phyloP scores from a whole-genome alignment of 2,113 vertebrate genomes.

The Vidua macroura region DNA sequence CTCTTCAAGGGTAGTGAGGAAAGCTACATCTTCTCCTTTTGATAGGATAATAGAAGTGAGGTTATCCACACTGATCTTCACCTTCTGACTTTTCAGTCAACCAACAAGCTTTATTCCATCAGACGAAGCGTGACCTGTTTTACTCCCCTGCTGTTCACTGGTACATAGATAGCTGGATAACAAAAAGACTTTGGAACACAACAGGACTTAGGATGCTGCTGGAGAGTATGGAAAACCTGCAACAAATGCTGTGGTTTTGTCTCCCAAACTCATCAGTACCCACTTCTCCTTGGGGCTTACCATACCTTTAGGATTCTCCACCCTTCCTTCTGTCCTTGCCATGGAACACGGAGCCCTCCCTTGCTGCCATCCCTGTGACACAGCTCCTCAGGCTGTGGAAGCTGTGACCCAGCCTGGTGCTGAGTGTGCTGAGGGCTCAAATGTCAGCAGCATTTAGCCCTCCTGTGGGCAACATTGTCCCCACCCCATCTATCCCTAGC shows the following conservation, averaged over 20 bases:
- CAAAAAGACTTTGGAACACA: background rate
- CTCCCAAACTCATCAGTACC: background rate
- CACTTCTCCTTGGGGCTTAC: background rate
- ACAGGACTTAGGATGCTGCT: background rate
- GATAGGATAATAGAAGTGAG: background rate
- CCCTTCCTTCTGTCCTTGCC: background rate
- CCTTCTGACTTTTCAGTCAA: background rate
- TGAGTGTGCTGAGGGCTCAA: slow-evolving; percentile 1
- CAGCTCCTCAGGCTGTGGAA: background rate
- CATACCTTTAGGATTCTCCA: background rate
- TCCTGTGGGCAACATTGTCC: slow-evolving; percentile 49
- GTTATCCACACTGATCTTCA: background rate
- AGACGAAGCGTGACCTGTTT: background rate
- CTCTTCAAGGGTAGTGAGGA: background rate
- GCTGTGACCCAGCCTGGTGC: background rate
- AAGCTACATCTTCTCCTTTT: background rate
- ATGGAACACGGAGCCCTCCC: background rate
- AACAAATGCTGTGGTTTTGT: background rate
- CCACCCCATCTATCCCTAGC: slow-evolving; percentile 39
- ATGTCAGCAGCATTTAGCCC: slow-evolving; percentile 56
- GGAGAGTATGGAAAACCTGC: background rate
- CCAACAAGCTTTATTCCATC: background rate
- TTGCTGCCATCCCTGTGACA: fast-evolving
- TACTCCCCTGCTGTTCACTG: background rate
- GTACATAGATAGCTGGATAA: background rate